phyloP scores from a whole-genome alignment of 2,888 invertebrate genomes.

The Rotaria sp. region DNA sequence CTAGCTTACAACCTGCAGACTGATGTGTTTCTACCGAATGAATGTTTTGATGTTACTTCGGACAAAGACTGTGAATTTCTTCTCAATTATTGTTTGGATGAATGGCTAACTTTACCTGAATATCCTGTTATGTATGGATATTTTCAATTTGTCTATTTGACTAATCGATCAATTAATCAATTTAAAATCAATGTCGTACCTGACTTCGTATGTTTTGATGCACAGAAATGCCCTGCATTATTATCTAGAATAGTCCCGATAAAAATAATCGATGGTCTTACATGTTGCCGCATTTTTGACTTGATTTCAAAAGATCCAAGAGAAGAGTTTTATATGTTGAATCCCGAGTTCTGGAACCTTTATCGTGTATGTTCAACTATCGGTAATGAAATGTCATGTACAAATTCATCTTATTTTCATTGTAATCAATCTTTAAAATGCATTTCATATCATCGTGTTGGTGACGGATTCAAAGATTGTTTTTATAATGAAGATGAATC shows the following conservation, averaged over 20 bases:
- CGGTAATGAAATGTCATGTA: background rate
- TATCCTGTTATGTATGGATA: background rate
- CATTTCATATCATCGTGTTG: background rate
- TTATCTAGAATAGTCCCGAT: background rate
- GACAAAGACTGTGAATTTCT: background rate
- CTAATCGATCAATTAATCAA: background rate
- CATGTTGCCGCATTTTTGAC: background rate
- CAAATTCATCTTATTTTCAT: background rate
- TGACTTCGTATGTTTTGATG: background rate
- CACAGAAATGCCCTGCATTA: background rate
- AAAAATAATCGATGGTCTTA: background rate
- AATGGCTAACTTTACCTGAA: background rate
- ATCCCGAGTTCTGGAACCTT: background rate
- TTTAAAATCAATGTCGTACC: background rate
- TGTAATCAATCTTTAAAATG: background rate
- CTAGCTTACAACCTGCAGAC: no score
- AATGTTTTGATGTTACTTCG: no score
- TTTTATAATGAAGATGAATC: background rate
- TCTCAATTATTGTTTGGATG: background rate
- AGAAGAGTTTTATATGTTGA: background rate
- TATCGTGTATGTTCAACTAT: background rate
- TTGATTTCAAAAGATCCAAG: no score
- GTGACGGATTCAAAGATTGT: background rate
- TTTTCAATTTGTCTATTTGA: background rate
- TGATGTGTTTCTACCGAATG: no score